Conservation (phyloP, 1,140 invertebrate species). For the Dufourea novaeangliae region DNA sequence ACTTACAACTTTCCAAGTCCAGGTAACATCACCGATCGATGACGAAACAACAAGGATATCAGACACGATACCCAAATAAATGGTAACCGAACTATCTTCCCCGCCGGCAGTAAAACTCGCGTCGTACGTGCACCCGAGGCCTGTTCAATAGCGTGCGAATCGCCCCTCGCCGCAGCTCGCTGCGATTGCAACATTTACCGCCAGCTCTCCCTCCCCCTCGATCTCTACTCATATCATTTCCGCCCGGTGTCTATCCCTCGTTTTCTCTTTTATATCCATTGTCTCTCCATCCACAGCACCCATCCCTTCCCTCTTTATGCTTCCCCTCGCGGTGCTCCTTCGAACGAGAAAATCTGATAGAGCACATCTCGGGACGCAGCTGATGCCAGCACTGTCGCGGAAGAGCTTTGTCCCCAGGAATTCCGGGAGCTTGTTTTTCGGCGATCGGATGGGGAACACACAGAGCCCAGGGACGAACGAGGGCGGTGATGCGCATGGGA, state of each 20-base stretch:
- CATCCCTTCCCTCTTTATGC: background rate
- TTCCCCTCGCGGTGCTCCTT: background rate
- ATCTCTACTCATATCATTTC: constrained; percentile 25
- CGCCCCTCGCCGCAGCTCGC: background rate
- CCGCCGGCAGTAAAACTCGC: background rate
- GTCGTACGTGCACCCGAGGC: background rate
- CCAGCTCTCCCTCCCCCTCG: background rate
- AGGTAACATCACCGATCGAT: too few relatives aligned
- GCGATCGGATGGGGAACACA: constrained; percentile 4
- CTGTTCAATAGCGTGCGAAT: constrained; percentile 3
- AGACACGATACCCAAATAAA: constrained; percentile 1
- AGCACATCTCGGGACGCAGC: constrained; percentile 42
- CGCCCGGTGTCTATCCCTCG: background rate
- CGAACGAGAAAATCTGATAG: constrained; percentile 54
- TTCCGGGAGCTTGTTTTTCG: constrained; percentile 52
- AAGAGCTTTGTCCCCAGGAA: constrained; percentile 45
- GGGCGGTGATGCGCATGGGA: constrained; percentile 14
- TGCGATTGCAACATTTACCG: constrained; percentile 33
- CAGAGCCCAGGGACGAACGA: background rate
- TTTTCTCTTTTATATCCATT: background rate
- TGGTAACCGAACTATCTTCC: constrained; percentile 9
- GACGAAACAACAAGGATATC: background rate
- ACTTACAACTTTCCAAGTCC: too few relatives aligned
- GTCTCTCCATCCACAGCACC: background rate
- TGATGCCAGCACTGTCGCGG: constrained; percentile 50